Percentiles rank a stretch among this genome's conserved stretches.
phyloP scores from a whole-genome alignment of 2,888 invertebrate genomes.

The Callyntrura sp. region DNA sequence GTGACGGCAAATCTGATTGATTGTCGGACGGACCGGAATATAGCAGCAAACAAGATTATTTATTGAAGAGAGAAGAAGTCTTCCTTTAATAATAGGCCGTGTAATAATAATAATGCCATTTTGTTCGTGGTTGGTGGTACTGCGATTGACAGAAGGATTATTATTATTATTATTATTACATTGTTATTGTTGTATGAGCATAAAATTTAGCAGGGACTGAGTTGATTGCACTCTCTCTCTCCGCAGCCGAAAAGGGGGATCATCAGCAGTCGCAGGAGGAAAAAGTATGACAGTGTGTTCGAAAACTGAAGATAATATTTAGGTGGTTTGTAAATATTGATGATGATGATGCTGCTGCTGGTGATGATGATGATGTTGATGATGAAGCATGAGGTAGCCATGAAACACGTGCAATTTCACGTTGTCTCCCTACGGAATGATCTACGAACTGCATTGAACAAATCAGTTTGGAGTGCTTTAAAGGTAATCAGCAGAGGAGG shows the following conservation, averaged over 20 bases:
- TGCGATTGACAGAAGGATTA: no score
- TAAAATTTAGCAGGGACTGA: conserved; percentile 9
- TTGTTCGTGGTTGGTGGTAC: conserved; percentile 20
- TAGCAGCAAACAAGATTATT: neutral
- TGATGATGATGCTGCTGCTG: conserved; percentile 16
- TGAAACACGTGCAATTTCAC: conserved; percentile 54
- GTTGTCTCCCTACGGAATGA: neutral
- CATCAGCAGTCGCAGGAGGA: conserved; percentile 4
- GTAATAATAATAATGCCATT: conserved; percentile 10
- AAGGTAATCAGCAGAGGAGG: neutral
- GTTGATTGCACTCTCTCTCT: conserved; percentile 61
- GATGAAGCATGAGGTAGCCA: neutral
- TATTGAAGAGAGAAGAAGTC: neutral
- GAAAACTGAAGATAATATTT: conserved; percentile 4
- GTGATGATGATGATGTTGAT: neutral
- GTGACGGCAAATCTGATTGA: conserved; percentile 24
- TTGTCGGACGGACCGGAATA: conserved; percentile 16
- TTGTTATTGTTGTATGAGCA: conserved; percentile 37
- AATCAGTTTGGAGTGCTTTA: conserved; percentile 7
- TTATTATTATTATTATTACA: no score
- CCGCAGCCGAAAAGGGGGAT: neutral
- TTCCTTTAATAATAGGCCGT: conserved; percentile 6
- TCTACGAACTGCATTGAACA: neutral
- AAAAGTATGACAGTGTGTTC: neutral
- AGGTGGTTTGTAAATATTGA: conserved; percentile 21